Percentiles rank a stretch among this genome's conserved stretches.
Conservation (phyloP, 2,113 vertebrate genomes). For the Serranochromis macrocephalus region DNA sequence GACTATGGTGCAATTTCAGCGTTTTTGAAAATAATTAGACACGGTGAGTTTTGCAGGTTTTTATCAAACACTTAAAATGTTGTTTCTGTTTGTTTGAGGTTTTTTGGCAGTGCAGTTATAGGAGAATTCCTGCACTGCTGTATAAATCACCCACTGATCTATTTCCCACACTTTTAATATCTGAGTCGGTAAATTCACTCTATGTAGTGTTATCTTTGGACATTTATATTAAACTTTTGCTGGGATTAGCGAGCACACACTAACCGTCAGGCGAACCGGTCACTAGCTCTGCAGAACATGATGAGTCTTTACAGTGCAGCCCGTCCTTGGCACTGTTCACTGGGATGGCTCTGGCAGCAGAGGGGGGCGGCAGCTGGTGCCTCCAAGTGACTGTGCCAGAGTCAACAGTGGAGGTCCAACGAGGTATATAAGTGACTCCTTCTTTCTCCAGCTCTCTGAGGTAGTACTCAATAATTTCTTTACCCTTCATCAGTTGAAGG, state of each 20-base stretch:
- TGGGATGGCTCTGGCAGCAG: slow-evolving; percentile 62
- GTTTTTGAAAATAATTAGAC: neutral
- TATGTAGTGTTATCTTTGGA: neutral
- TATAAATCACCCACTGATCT: neutral
- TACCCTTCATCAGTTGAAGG: slow-evolving; percentile 74
- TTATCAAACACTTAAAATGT: neutral
- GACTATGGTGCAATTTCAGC: neutral
- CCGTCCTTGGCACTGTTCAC: slow-evolving; percentile 58
- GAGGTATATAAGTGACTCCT: slow-evolving; percentile 83
- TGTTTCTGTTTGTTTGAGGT: neutral
- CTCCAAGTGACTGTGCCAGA: neutral
- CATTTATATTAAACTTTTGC: neutral
- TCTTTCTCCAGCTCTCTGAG: slow-evolving; percentile 85
- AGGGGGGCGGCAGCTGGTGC: slow-evolving; percentile 18
- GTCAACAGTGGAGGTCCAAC: slow-evolving; percentile 74
- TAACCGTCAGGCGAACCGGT: slow-evolving; percentile 79
- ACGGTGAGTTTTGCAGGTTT: neutral
- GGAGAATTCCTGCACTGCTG: neutral
- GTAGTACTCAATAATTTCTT: slow-evolving; percentile 95
- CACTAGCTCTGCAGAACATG: slow-evolving; percentile 53
- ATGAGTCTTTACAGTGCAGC: slow-evolving; percentile 57
- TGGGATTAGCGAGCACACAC: neutral
- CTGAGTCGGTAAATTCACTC: neutral
- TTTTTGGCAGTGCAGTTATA: neutral
- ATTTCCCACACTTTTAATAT: neutral